Evolutionary conservation across 2,888 invertebrate genomes (phyloP).

Genomic region (Drosophila kuntzei): DNA sequence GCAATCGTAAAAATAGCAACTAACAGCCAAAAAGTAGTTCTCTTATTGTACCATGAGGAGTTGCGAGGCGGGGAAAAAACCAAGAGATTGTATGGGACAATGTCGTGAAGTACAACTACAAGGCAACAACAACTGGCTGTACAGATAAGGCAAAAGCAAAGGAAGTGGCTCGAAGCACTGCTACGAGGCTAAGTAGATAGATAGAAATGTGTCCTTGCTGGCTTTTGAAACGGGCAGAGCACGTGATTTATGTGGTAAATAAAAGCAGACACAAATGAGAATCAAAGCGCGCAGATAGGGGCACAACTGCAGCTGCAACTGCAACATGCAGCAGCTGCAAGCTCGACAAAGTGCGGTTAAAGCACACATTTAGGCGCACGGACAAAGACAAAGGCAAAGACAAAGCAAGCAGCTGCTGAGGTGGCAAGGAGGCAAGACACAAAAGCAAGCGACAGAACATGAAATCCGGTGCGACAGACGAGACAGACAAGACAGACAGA

Average conservation of each 20-base stretch:
- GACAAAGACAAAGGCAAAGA: constrained; percentile 19
- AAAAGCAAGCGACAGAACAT: constrained; percentile 55
- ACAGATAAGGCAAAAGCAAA: constrained; percentile 57
- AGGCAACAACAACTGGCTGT: constrained; percentile 41
- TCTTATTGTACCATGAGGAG: constrained; percentile 26
- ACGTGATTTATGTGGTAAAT: constrained; percentile 82
- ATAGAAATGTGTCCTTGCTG: constrained; percentile 65
- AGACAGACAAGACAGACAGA: constrained; percentile 14
- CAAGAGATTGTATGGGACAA: constrained; percentile 30
- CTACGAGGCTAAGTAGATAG: constrained; percentile 67
- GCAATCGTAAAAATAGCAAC: constrained; percentile 74
- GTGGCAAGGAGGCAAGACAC: constrained; percentile 28
- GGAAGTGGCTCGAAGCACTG: constrained; percentile 60
- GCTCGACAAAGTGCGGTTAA: constrained; percentile 50
- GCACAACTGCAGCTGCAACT: constrained; percentile 24
- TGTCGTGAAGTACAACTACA: constrained; percentile 51
- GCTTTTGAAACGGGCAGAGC: constrained; percentile 49
- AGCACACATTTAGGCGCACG: constrained; percentile 53
- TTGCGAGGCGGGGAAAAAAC: background rate
- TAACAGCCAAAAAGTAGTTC: constrained; percentile 53
- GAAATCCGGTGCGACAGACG: constrained; percentile 44
- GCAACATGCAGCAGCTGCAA: constrained; percentile 23
- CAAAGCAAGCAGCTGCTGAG: constrained; percentile 37
- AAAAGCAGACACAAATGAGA: constrained; percentile 73
- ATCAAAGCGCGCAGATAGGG: constrained; percentile 67